Conservation (phyloP, 1,140 invertebrate genomes). For the Helicorthomorpha holstii region DNA sequence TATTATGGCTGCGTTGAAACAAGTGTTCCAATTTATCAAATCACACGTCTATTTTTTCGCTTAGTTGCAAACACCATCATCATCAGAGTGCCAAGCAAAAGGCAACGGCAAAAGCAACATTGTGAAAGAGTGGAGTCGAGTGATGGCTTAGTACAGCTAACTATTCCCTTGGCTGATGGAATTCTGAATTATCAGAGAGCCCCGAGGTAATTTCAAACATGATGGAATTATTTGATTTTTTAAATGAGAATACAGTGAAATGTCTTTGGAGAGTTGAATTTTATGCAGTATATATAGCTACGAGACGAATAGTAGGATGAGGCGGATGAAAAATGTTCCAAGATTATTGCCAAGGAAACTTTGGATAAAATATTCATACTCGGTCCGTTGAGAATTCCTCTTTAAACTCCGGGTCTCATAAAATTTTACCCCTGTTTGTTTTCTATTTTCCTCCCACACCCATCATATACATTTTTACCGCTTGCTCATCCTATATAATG, state of each 20-base stretch:
- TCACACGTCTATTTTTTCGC: no score
- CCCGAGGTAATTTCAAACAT: not conserved
- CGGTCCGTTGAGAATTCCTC: not conserved
- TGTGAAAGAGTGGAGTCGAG: no score
- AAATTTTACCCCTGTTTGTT: constrained; percentile 1
- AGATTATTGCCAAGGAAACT: constrained; percentile 4
- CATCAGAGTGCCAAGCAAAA: no score
- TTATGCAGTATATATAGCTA: not conserved
- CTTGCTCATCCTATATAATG: no score
- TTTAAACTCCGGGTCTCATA: not conserved
- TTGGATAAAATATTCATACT: constrained; percentile 7
- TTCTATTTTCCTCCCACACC: not conserved
- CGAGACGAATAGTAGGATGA: no score
- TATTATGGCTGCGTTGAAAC: no score
- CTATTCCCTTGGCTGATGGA: not conserved
- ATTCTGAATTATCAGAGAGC: not conserved
- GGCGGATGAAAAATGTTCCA: constrained; percentile 4
- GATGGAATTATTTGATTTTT: constrained; percentile 4
- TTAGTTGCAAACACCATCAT: no score
- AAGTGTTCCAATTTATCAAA: no score
- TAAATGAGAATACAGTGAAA: not conserved
- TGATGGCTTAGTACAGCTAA: no score
- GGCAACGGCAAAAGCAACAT: no score
- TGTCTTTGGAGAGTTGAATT: not conserved
- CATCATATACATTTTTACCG: not conserved